Conservation (phyloP, 2,797 vertebrate genomes). For the Sebastes melanostomus region DNA sequence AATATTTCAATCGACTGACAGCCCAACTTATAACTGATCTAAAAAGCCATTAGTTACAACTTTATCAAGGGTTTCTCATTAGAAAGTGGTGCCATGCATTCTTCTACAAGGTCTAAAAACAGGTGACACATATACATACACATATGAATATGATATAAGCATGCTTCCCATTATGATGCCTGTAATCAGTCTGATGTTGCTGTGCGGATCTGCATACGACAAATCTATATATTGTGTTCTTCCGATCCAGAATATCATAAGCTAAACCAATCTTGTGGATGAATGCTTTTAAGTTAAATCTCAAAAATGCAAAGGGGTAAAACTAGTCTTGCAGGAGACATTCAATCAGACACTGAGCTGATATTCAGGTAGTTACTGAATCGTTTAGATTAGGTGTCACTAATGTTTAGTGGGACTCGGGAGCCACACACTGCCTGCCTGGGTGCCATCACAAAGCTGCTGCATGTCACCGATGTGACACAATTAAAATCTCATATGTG, state of each 20-base stretch:
- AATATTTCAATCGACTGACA: no score
- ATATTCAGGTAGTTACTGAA: conserved; percentile 82
- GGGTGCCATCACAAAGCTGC: conserved; percentile 75
- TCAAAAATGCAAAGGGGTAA: conserved; percentile 68
- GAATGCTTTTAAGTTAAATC: conserved; percentile 77
- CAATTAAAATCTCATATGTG: conserved; percentile 76
- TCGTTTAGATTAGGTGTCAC: conserved; percentile 84
- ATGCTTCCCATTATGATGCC: conserved; percentile 31
- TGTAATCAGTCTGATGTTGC: conserved; percentile 51
- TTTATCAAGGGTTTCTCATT: background rate
- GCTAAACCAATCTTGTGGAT: conserved; percentile 80
- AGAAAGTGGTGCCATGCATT: background rate
- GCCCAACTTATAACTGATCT: background rate
- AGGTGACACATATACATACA: background rate
- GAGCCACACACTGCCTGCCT: conserved; percentile 57
- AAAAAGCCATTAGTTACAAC: background rate
- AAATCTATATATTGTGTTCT: conserved; percentile 61
- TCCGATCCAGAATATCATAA: conserved; percentile 65
- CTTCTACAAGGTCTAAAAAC: background rate
- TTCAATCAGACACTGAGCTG: conserved; percentile 75
- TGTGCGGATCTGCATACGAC: conserved; percentile 18
- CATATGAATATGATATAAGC: conserved; percentile 16
- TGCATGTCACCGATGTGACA: conserved; percentile 71
- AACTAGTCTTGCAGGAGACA: conserved; percentile 80
- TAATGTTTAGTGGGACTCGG: conserved; percentile 76